Evolutionary conservation across 1,140 invertebrate species (phyloP), one percentile per base, ranked within the genome.

Genomic region (Listronotus oregonensis): DNA sequence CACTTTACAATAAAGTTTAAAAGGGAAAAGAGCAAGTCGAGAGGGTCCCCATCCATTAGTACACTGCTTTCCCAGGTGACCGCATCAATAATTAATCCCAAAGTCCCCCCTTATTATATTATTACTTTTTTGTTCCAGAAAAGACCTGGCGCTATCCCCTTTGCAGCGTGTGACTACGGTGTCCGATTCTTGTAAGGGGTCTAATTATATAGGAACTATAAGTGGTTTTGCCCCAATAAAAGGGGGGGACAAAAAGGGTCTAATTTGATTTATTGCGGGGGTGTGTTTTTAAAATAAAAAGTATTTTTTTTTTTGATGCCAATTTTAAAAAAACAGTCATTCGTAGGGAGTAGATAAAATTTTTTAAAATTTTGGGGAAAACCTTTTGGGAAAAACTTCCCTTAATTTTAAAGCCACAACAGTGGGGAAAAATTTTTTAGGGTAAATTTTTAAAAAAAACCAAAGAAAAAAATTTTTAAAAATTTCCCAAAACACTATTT

Each of bases 61-160:
- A 63, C 51, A 54, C 39, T 54, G 60, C 60, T 54, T 55, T 54
- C 31, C 31, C 18, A 63, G 60, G 60, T 63, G 60, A 63, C 60
- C 60, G 60, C 60, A 63, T 18, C 60, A 54, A 63, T 63, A 63
- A 63, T 63, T 63, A 12, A 63, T 54, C 54, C 49, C 60, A 37
- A 39, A 54, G 60, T 63, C n/a, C n/a, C 50, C 58, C 44, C 43
- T 34, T 61, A 46, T 63, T 63, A 44, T 46, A 63, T 63, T 63
- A 63, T 63, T 63, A 50, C 40, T 3, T 40, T 31, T 54, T 63
- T 63, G 60, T 63, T 63, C 60, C 49, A 44, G 47, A 54, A 61
- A 63, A 50, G 54, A 50, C 50, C 17, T 37, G 34, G 42, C 31
- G 15, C n/a, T 47, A 58, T 49, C 10, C 51, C 60, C 50, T 47